Percentiles rank a stretch among this genome's conserved stretches.
These are phyloP conservation scores for Cryptotis parvus DNA, from an alignment of 2,113 vertebrate species.

Conservation along the genomic window DNA sequence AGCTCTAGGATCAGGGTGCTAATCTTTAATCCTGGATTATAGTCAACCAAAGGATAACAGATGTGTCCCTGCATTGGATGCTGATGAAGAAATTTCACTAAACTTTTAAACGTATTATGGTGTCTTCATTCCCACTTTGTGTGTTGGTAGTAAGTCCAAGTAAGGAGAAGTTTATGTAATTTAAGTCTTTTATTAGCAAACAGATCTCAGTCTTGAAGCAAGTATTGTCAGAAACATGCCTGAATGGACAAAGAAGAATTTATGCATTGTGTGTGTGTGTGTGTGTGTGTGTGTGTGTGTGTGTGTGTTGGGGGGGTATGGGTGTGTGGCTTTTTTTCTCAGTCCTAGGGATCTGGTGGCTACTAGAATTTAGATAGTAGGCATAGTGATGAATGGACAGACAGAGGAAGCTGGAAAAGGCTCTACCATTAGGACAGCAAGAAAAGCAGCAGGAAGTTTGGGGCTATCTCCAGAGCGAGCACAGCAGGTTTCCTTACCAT, in stretches of 20 bases:
- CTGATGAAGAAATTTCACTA: slow-evolving; percentile 22
- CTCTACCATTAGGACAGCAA: neutral
- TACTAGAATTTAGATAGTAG: slow-evolving; percentile 45
- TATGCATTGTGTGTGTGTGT: no score
- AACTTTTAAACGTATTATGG: neutral
- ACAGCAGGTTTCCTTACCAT: neutral
- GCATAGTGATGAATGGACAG: slow-evolving; percentile 1
- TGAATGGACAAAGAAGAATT: slow-evolving; percentile 29
- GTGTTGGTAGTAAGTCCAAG: neutral
- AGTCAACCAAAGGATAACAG: slow-evolving; percentile 50
- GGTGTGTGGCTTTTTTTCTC: slow-evolving; percentile 20
- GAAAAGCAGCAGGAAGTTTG: neutral
- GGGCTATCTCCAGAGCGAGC: neutral
- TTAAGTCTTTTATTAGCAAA: slow-evolving; percentile 37
- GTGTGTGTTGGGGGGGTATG: no score
- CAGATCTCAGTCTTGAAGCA: slow-evolving; percentile 10
- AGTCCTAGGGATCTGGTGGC: neutral
- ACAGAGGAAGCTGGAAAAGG: neutral
- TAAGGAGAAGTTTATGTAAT: neutral
- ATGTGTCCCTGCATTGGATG: slow-evolving; percentile 35
- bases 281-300: no score
- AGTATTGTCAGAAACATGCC: neutral
- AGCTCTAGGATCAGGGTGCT: slow-evolving; percentile 53
- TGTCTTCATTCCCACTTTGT: neutral
- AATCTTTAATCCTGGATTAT: slow-evolving; percentile 65